Evolutionary conservation across 2,888 invertebrate genomes (phyloP).

Genomic region (Zaprionus obscuricornis): DNA sequence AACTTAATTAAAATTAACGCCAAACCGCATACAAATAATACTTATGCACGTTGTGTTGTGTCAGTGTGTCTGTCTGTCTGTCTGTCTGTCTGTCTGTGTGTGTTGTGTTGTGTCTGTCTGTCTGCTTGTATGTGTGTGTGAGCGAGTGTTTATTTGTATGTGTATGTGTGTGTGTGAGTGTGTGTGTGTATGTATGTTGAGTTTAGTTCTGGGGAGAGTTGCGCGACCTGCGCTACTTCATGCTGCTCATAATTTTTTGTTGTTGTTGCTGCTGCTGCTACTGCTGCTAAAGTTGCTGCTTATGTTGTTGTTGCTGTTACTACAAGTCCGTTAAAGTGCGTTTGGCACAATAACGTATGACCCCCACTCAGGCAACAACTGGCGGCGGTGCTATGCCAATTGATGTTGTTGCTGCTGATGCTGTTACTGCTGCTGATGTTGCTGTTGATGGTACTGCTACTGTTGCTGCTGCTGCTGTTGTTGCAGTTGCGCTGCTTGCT

Average conservation of each 20-base stretch:
- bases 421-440: conserved; percentile 7
- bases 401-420: conserved; percentile 29
- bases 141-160: conserved; percentile 2
- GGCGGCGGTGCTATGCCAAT: conserved; percentile 74
- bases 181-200: not conserved
- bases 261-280: too few relatives aligned
- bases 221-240: conserved; percentile 57
- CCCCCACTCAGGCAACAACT: conserved; percentile 82
- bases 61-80: conserved; percentile 1
- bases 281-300: too few relatives aligned
- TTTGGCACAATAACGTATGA: conserved; percentile 81
- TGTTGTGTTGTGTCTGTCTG: conserved; percentile 7
- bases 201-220: not conserved
- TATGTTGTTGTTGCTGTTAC: conserved; percentile 56
- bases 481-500: conserved; percentile 6
- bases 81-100: conserved; percentile 21
- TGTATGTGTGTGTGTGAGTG: conserved; percentile 6
- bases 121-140: conserved; percentile 18
- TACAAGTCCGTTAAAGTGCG: conserved; percentile 79
- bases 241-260: too few relatives aligned
- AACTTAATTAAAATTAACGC: too few relatives aligned
- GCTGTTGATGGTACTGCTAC: conserved; percentile 1
- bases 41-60: conserved; percentile 44
- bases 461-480: conserved; percentile 4
- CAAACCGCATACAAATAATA: too few relatives aligned